Conservation (phyloP, 1,140 invertebrate species). For the Lasioglossum albipes region DNA sequence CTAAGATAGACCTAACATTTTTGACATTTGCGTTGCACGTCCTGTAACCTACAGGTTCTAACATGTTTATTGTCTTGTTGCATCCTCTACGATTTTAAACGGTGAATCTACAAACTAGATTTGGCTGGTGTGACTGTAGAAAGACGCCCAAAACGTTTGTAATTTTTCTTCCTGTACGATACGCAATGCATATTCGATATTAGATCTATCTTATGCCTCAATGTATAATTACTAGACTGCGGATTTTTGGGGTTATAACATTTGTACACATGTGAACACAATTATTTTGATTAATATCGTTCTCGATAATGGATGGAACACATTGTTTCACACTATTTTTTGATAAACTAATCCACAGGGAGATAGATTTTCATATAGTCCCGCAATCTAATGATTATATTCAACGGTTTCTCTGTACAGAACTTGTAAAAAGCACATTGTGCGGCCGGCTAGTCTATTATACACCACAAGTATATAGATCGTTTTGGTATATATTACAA, state of each 20-base stretch:
- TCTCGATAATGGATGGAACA: too few species aligned
- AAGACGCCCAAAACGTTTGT: too few species aligned
- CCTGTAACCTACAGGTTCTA: background rate
- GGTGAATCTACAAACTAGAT: background rate
- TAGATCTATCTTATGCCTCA: too few species aligned
- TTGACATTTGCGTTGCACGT: background rate
- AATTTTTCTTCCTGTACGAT: too few species aligned
- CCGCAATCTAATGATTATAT: background rate
- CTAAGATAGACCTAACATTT: background rate
- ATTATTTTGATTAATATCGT: too few species aligned
- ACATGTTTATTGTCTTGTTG: background rate
- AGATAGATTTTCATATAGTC: too few species aligned
- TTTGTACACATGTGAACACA: too few species aligned
- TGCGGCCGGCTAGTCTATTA: background rate
- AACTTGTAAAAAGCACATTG: constrained; percentile 5
- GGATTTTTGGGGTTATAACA: too few species aligned
- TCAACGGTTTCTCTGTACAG: background rate
- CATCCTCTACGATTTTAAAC: background rate
- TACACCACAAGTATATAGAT: background rate
- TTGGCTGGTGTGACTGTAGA: background rate
- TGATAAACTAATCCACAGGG: too few species aligned
- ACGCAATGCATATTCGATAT: too few species aligned
- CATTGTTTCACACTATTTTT: too few species aligned
- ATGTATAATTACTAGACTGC: too few species aligned
- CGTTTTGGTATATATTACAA: background rate